Base-by-base conservation (phyloP, 2,113 vertebrate genomes). In the Ctenomys sociabilis region DNA sequence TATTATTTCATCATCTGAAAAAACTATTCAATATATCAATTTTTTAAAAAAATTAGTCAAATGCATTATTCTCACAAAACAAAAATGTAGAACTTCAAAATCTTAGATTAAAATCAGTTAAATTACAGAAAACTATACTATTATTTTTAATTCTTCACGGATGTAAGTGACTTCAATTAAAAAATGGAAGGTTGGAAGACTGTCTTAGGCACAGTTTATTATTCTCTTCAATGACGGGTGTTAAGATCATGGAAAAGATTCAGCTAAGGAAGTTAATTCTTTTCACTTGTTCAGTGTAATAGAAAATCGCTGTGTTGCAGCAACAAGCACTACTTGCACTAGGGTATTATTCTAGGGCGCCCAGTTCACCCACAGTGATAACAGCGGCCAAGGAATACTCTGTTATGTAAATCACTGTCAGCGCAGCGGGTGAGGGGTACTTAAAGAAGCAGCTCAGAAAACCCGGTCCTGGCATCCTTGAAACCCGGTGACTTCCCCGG, bases 341-440 rank as follows among this genome's bases (percentile, higher is more conserved):
- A 11, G 26, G 75, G 90, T 37, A 45, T 63, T 45, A 78, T 92
- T 81, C 85, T 30, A 81, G 84, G 92, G 87, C 63, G 72, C 61
- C 40, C 8, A 26, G 83, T 95, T 94, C 88, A 80, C 66, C 63
- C 64, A 22, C 88, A 14, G 64, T 0, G 87, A n/a, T 12, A 54
- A 45, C 32, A 5, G 70, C 64, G 70, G 66, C 52, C 21, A 14
- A 57, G 37, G 95, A 82, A 57, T 64, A 78, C 88, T 54, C 7
- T 75, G 72, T 90, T 93, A 92, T 93, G 97, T 64, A 93, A 96
- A 96, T 97, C 94, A 77, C 90, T 70, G 95, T 70, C 85, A 75
- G 75, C 68, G 57, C 95, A 49, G 61, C 2, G 68, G 5, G 72
- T 40, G 88, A 52, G 0, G 77, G 89, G 84, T 70, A 90, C 90